Evolutionary conservation across 2,797 vertebrate genomes (phyloP).

Genomic region (Poecilia wingei): DNA sequence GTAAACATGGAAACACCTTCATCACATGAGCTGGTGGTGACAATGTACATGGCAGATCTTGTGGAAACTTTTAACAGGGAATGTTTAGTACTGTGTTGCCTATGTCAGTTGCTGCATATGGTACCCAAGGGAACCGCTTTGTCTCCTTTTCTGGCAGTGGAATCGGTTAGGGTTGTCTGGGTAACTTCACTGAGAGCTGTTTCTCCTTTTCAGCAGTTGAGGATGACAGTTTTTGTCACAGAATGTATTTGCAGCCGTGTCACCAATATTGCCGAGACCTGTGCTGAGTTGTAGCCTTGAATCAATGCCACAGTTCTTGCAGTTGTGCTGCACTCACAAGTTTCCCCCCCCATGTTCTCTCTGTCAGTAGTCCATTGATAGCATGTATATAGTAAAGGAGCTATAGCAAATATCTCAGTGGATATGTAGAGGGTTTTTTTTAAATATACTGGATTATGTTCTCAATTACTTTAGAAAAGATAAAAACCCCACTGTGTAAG

Average conservation of each 20-base stretch:
- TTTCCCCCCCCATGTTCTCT: background rate
- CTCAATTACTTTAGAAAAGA: background rate
- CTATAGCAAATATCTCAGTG: background rate
- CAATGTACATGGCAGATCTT: background rate
- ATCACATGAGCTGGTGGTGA: background rate
- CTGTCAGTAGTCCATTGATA: background rate
- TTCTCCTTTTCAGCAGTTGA: background rate
- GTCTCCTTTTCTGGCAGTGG: background rate
- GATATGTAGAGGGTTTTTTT: background rate
- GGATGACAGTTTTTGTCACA: conserved; percentile 5
- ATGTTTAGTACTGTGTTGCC: background rate
- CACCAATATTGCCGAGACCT: background rate
- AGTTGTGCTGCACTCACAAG: background rate
- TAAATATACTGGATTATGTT: background rate
- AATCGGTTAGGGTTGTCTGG: background rate
- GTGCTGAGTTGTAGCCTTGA: background rate
- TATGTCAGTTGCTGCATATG: background rate
- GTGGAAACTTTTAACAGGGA: background rate
- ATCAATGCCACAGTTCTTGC: background rate
- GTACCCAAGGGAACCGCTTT: background rate
- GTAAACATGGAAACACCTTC: background rate
- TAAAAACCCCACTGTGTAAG: background rate
- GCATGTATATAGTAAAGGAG: background rate
- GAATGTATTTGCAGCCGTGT: background rate
- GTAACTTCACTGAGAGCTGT: background rate